Evolutionary conservation across 2,113 vertebrate genomes (phyloP).

Genomic region (Heterotis niloticus): DNA sequence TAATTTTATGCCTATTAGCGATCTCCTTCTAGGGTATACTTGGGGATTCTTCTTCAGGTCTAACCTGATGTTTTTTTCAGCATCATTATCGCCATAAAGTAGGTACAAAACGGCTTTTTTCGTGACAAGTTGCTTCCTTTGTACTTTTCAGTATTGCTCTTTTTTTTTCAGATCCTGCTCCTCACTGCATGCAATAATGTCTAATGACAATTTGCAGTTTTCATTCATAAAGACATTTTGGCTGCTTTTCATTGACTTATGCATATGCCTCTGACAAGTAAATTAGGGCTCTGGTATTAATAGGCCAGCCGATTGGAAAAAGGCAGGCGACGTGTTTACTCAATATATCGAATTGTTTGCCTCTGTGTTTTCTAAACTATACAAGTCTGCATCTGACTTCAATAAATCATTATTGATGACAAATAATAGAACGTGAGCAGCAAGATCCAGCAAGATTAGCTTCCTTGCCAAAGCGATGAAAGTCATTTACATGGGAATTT

Average conservation of each 20-base stretch:
- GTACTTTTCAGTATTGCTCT: background rate
- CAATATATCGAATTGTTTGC: constrained; percentile 3
- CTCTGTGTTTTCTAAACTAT: background rate
- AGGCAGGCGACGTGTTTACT: background rate
- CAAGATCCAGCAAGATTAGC: background rate
- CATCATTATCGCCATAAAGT: background rate
- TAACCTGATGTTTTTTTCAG: background rate
- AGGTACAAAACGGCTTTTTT: background rate
- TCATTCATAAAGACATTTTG: background rate
- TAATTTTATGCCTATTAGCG: background rate
- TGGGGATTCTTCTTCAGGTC: background rate
- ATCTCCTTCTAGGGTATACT: background rate
- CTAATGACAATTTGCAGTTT: background rate
- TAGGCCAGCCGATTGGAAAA: background rate
- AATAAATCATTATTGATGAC: background rate
- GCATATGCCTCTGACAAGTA: background rate
- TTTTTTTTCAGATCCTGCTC: background rate
- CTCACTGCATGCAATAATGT: background rate
- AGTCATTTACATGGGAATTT: background rate
- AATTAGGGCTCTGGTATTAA: background rate
- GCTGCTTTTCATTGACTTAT: background rate
- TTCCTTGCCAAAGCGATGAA: background rate
- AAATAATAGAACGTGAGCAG: background rate
- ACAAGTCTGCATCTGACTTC: background rate
- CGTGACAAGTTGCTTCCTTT: background rate